These are phyloP conservation scores for Narcine bancroftii DNA, from an alignment of 2,113 vertebrate genomes.

Conservation along the genomic window DNA sequence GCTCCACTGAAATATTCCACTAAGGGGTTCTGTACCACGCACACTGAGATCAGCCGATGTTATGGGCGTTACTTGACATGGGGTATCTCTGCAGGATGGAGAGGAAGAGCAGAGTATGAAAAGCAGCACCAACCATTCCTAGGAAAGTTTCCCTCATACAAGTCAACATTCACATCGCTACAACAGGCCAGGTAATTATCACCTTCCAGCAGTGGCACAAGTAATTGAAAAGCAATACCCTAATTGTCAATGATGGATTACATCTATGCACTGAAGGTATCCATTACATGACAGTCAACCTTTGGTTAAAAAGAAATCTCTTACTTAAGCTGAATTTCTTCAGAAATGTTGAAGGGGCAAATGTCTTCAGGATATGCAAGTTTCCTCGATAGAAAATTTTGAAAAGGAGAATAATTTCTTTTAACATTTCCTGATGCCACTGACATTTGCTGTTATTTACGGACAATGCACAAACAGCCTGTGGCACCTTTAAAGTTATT, in stretches of 20 bases:
- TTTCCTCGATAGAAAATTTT: neutral
- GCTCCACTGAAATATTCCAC: neutral
- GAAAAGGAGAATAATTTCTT: neutral
- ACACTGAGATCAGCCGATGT: neutral
- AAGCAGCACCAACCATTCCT: neutral
- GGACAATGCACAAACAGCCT: neutral
- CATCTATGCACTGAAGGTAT: neutral
- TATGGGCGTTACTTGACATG: neutral
- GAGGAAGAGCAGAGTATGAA: neutral
- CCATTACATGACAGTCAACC: slow-evolving; percentile 11
- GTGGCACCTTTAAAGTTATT: neutral
- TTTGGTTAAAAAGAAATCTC: neutral
- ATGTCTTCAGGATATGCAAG: neutral
- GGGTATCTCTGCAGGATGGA: neutral
- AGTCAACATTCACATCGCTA: neutral
- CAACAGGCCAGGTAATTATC: no score
- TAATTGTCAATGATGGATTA: neutral
- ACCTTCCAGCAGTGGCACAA: neutral
- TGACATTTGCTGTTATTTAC: neutral
- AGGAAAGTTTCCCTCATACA: neutral
- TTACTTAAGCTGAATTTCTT: neutral
- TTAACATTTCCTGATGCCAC: neutral
- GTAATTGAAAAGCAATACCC: neutral
- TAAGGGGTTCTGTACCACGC: neutral
- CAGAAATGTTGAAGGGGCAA: neutral